Percentiles rank a stretch among this genome's conserved stretches.
These are phyloP conservation scores for Bos javanicus DNA, from an alignment of 2,113 vertebrate species.

Conservation along the genomic window DNA sequence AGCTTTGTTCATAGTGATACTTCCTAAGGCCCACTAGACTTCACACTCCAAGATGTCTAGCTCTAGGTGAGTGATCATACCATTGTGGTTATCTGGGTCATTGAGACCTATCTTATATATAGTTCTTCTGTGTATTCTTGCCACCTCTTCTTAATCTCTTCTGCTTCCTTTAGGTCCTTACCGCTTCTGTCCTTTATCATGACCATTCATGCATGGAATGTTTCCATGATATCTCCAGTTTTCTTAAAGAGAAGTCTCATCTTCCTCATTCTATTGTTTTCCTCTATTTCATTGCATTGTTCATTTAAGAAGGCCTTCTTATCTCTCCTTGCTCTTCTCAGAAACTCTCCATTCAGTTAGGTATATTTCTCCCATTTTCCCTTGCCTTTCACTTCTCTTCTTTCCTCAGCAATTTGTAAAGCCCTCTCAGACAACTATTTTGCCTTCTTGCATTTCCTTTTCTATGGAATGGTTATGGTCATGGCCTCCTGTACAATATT, in stretches of 20 bases:
- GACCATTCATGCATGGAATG: not conserved
- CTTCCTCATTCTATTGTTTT: not conserved
- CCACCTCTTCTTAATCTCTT: not conserved
- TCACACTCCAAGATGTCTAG: not conserved
- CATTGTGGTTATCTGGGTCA: not conserved
- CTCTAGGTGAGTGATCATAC: not conserved
- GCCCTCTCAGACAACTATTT: not conserved
- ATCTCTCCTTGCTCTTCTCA: not conserved
- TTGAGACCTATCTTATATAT: not conserved
- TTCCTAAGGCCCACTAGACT: not conserved
- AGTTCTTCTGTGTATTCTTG: not conserved
- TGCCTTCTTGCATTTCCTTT: not conserved
- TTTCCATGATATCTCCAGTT: not conserved
- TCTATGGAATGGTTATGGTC: not conserved
- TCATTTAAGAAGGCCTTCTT: not conserved
- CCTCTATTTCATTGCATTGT: not conserved
- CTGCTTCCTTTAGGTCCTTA: not conserved
- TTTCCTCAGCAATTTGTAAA: not conserved
- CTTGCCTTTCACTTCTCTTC: not conserved
- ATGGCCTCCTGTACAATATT: not conserved
- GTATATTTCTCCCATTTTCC: not conserved
- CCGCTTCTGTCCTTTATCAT: not conserved
- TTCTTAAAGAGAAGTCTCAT: not conserved
- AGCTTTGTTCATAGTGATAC: not conserved
- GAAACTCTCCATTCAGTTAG: not conserved